These are phyloP conservation scores for Drosophila hydei DNA, from an alignment of 1,140 invertebrate species.

Conservation along the genomic window DNA sequence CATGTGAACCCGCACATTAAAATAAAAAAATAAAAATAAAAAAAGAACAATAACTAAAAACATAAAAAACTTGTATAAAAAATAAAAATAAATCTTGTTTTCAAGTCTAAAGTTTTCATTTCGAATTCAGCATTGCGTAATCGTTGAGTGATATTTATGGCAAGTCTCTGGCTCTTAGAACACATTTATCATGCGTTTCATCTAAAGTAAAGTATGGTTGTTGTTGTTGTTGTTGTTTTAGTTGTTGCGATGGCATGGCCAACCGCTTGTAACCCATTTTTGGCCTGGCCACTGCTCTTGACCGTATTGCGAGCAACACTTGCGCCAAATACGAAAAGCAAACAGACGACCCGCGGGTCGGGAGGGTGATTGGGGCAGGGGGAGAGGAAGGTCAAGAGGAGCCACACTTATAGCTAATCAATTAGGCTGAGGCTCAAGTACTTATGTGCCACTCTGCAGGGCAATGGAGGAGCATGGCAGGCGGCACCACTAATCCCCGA, in stretches of 20 bases:
- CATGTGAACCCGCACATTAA: neutral
- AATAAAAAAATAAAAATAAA: neutral
- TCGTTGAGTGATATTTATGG: conserved; percentile 28
- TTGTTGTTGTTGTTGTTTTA: conserved; percentile 13
- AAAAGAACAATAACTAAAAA: no score
- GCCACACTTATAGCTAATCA: neutral
- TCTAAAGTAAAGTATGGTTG: neutral
- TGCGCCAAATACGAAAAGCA: conserved; percentile 59
- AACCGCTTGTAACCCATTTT: conserved; percentile 72
- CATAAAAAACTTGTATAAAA: neutral
- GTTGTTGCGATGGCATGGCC: conserved; percentile 54
- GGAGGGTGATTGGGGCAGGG: neutral
- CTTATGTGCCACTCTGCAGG: no score
- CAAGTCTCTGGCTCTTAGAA: conserved; percentile 7
- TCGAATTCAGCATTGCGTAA: conserved; percentile 28
- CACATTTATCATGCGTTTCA: conserved; percentile 1
- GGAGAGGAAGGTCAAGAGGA: neutral
- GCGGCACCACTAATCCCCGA: neutral
- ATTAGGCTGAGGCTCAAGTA: no score
- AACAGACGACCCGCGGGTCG: conserved; percentile 18
- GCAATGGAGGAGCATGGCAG: no score
- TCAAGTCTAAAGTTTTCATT: conserved; percentile 9
- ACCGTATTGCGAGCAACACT: conserved; percentile 51
- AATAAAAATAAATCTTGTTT: neutral
- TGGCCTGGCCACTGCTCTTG: conserved; percentile 62